These are phyloP conservation scores for Trinectes maculatus DNA, from an alignment of 2,113 vertebrate genomes.

Conservation along the genomic window DNA sequence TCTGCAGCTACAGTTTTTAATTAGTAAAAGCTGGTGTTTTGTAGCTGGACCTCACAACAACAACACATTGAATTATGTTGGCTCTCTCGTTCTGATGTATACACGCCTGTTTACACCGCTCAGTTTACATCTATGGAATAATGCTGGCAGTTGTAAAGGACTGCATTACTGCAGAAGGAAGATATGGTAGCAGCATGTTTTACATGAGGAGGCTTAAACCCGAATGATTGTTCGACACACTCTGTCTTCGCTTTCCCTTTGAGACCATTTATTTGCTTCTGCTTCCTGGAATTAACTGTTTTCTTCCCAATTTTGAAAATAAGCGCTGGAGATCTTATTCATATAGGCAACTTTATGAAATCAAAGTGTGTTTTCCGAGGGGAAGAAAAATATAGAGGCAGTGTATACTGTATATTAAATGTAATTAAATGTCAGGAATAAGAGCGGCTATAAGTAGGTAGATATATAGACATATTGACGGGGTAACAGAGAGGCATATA, in stretches of 20 bases:
- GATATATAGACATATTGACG: not conserved
- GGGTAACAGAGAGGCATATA: no score
- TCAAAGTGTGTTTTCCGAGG: slow-evolving; percentile 21
- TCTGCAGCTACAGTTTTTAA: slow-evolving; percentile 69
- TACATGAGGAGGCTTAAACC: slow-evolving; percentile 30
- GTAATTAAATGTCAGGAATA: not conserved
- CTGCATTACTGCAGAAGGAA: slow-evolving; percentile 14
- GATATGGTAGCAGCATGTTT: slow-evolving; percentile 8
- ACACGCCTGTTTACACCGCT: slow-evolving; percentile 10
- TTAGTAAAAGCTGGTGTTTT: slow-evolving; percentile 69
- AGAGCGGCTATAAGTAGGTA: not conserved
- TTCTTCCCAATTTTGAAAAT: slow-evolving; percentile 38
- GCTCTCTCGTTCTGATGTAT: slow-evolving; percentile 22
- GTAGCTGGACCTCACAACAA: slow-evolving; percentile 52
- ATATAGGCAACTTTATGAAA: slow-evolving; percentile 38
- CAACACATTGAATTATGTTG: slow-evolving; percentile 49
- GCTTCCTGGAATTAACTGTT: slow-evolving; percentile 23
- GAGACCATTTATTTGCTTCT: slow-evolving; percentile 21
- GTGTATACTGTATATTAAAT: slow-evolving; percentile 18
- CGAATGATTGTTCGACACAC: slow-evolving; percentile 14
- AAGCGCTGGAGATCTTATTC: slow-evolving; percentile 26
- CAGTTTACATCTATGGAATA: slow-evolving; percentile 12
- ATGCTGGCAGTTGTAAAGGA: not conserved
- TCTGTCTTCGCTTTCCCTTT: slow-evolving; percentile 11
- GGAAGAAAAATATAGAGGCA: not conserved